Percentiles rank a stretch among this genome's conserved stretches.
phyloP scores from a whole-genome alignment of 53 echinoderm and acorn worm genomes.

The Mesocentrotus franciscanus region DNA sequence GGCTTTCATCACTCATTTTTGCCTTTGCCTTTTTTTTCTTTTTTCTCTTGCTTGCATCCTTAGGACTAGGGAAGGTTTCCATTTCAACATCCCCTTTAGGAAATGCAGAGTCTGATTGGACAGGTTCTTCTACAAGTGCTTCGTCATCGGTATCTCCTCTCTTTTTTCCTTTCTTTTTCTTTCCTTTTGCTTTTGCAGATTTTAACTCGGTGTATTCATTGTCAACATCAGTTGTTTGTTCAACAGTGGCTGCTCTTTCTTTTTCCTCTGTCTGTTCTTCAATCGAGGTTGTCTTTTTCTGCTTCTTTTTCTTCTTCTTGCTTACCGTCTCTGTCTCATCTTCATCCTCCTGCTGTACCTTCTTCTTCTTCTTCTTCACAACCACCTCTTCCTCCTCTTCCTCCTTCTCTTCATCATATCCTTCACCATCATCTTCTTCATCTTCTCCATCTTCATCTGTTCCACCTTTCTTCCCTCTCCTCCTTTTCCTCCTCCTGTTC shows the following conservation, averaged over 20 bases:
- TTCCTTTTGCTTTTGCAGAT: not conserved
- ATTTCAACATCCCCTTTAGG: not conserved
- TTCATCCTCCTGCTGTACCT: constrained; percentile 1
- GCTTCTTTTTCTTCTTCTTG: constrained; percentile 43
- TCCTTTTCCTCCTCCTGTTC: constrained; percentile 61
- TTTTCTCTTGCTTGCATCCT: not conserved
- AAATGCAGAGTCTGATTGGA: not conserved
- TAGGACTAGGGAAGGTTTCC: not conserved
- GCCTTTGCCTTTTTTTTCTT: constrained; percentile 37
- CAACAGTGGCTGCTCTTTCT: not conserved
- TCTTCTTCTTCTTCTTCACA: constrained; percentile 45
- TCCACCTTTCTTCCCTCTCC: constrained; percentile 56
- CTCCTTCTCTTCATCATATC: constrained; percentile 1
- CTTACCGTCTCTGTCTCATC: not conserved
- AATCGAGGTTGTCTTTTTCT: not conserved
- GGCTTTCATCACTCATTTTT: not conserved
- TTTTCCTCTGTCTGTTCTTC: not conserved
- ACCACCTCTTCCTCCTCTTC: constrained; percentile 60
- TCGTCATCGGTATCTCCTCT: not conserved
- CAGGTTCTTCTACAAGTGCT: not conserved
- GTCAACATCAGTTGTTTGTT: constrained; percentile 8
- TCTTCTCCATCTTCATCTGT: constrained; percentile 35
- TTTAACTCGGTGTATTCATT: not conserved
- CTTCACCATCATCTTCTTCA: constrained; percentile 1
- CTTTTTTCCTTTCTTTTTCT: constrained; percentile 43